Evolutionary conservation across 2,797 vertebrate genomes (phyloP), one percentile per base, ranked within the genome.

Genomic region (Notoglanidium macrostoma): DNA sequence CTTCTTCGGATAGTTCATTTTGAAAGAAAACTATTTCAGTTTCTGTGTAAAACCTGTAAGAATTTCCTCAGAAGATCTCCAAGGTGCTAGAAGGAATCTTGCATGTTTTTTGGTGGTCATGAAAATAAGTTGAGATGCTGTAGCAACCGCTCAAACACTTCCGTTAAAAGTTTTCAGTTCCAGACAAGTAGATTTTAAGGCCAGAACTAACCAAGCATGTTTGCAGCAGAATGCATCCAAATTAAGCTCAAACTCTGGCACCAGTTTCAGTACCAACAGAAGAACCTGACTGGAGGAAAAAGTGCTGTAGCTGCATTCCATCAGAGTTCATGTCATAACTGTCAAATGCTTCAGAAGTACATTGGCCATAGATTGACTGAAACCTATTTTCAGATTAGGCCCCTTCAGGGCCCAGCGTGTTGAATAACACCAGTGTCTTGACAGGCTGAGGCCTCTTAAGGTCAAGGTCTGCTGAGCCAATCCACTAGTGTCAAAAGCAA

Each of bases 331-430:
- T 90, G 92, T 93, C 89, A 76, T 89, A 92, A 79, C 90, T 92
- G 90, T 94, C 90, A 92, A 88, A 89, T 90, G 86, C 89, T 90
- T 91, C 89, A 85, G 87, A 89, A 93, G 88, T 86, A 87, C 86
- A 88, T 84, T 49, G 87, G 82, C 88, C 83, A 86, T 90, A 78
- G 88, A 88, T 57, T 74, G 91, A 85, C 88, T 88, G 87, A 91
- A 92, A 87, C 84, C 87, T 89, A 89, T 94, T 94, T 94, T 88
- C 90, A 94, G 94, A 94, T 93, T 74, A 90, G 89, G 90, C 89
- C 90, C 87, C 91, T 91, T 88, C 84, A 86, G 88, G 54, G 78
- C 90, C 88, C 87, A 5, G 35, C 86, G 90, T 90, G 87, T 91
- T 90, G 90, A 94, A 93, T 94, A 94, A 93, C 94, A 93, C 83